Percentiles rank a stretch among this genome's conserved stretches.
Conservation (phyloP, 1,140 invertebrate species). For the Sitobion miscanthi region DNA sequence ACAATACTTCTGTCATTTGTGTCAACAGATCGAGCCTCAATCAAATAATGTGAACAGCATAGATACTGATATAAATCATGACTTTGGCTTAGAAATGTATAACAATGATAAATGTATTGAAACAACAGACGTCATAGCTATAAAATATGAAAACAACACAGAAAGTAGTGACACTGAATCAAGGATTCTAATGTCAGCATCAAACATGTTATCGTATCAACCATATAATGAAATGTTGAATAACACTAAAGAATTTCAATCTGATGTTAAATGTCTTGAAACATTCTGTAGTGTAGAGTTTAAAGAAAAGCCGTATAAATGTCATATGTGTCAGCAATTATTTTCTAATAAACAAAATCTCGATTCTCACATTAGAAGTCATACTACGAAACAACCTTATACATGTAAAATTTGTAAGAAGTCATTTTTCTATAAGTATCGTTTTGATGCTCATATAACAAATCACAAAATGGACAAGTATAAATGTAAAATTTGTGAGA, state of each 20-base stretch:
- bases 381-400: slow-evolving; percentile 56
- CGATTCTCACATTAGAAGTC: slow-evolving; percentile 29
- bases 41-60: slow-evolving; percentile 65
- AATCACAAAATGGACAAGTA: slow-evolving; percentile 37
- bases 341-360: slow-evolving; percentile 45
- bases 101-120: slow-evolving; percentile 74
- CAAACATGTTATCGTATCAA: slow-evolving; percentile 69
- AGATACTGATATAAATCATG: slow-evolving; percentile 66
- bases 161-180: not conserved
- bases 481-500: slow-evolving; percentile 54
- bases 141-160: not conserved
- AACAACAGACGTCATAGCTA: not conserved
- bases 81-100: slow-evolving; percentile 69
- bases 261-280: slow-evolving; percentile 29
- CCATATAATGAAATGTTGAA: slow-evolving; percentile 67
- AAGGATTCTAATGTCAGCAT: slow-evolving; percentile 66
- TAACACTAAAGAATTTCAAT: slow-evolving; percentile 70
- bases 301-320: slow-evolving; percentile 46
- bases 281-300: slow-evolving; percentile 35
- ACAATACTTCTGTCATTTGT: slow-evolving; percentile 63
- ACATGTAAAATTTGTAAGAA: slow-evolving; percentile 54
- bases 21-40: slow-evolving; percentile 65
- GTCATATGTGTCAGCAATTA: slow-evolving; percentile 27
- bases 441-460: slow-evolving; percentile 33
- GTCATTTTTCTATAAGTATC: slow-evolving; percentile 39